Conservation (phyloP, 2,888 invertebrate species). For the Heliconius charithonia region DNA sequence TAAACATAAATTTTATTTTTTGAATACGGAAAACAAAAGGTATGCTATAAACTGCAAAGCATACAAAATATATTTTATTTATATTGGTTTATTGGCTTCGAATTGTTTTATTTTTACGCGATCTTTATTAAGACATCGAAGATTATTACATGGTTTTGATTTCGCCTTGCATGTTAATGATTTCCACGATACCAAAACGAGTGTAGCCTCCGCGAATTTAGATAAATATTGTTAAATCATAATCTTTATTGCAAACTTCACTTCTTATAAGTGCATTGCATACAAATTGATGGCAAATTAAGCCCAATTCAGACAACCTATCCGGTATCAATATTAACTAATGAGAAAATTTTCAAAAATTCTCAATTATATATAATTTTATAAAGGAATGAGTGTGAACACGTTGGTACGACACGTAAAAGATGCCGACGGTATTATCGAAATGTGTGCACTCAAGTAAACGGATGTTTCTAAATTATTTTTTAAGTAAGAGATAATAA, state of each 20-base stretch:
- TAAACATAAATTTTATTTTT: not conserved
- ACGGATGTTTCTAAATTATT: constrained; percentile 36
- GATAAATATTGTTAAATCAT: constrained; percentile 14
- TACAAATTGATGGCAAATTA: constrained; percentile 21
- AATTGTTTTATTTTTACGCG: not conserved
- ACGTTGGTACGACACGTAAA: constrained; percentile 36
- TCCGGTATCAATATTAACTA: constrained; percentile 8
- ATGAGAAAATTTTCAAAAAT: constrained; percentile 1
- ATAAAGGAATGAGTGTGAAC: constrained; percentile 31
- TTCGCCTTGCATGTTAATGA: constrained; percentile 23
- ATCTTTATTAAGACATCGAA: constrained; percentile 8
- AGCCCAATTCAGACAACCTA: constrained; percentile 13
- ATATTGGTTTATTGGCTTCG: not conserved
- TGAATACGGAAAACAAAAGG: not conserved
- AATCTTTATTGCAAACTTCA: constrained; percentile 22
- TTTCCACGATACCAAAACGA: constrained; percentile 11
- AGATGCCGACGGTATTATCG: constrained; percentile 38
- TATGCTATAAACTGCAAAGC: too few relatives aligned
- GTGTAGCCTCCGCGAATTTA: constrained; percentile 10
- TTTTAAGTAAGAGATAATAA: constrained; percentile 29
- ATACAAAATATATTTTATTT: not conserved
- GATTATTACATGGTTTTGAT: not conserved
- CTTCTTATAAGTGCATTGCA: constrained; percentile 28
- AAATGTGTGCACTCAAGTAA: constrained; percentile 37
- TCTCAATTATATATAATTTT: constrained; percentile 17